phyloP scores from a whole-genome alignment of 2,888 invertebrate species.

The Halictus quadricinctus region DNA sequence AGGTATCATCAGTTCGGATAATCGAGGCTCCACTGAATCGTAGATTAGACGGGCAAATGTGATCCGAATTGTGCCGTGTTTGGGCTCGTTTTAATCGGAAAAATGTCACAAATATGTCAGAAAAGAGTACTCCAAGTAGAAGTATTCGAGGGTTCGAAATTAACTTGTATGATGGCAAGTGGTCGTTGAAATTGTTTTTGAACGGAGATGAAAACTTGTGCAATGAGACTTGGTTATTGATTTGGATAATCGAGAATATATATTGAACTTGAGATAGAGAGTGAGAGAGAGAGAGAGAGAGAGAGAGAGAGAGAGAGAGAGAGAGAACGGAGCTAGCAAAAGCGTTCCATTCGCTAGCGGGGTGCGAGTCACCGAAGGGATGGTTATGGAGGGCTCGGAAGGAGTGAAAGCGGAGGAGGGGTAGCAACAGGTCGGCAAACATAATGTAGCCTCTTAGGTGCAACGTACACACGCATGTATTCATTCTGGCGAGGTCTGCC shows the following conservation, averaged over 20 bases:
- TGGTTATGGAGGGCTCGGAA: conserved; percentile 46
- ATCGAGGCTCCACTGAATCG: no score
- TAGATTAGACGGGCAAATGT: no score
- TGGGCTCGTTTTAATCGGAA: no score
- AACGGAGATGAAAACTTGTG: neutral
- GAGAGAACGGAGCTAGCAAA: conserved; percentile 25
- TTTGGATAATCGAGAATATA: neutral
- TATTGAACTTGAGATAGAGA: neutral
- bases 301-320: neutral
- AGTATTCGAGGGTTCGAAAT: no score
- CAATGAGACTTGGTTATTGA: neutral
- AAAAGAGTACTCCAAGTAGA: no score
- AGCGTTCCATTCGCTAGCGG: conserved; percentile 48
- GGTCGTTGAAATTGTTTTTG: neutral
- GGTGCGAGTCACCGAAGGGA: conserved; percentile 58
- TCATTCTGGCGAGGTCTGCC: conserved; percentile 49
- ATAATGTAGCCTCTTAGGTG: conserved; percentile 74
- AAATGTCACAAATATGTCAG: no score
- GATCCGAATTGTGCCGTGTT: no score
- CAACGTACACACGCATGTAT: conserved; percentile 42
- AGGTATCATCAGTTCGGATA: no score
- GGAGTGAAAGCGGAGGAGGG: conserved; percentile 57
- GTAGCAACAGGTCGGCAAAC: conserved; percentile 78
- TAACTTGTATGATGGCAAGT: no score
- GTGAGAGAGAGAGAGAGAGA: no score